These are phyloP conservation scores for Bettongia penicillata DNA, from an alignment of 2,113 vertebrate genomes.

Conservation along the genomic window DNA sequence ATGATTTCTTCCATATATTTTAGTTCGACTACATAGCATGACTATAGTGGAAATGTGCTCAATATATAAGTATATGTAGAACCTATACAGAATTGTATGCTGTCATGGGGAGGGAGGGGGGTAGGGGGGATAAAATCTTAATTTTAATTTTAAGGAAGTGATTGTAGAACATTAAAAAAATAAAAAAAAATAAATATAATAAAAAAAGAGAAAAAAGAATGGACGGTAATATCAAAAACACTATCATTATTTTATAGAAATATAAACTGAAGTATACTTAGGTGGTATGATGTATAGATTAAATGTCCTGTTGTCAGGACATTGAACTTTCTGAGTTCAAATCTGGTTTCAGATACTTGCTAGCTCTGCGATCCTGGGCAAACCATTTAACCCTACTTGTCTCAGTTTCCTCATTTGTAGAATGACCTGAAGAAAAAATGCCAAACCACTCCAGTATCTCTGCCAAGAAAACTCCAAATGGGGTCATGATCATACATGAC, in stretches of 20 bases:
- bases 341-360: neutral
- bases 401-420: neutral
- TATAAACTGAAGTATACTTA: neutral
- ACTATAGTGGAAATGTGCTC: too few relatives aligned
- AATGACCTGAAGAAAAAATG: neutral
- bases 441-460: neutral
- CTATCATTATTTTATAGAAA: neutral
- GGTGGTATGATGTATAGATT: neutral
- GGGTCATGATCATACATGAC: neutral
- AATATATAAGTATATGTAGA: too few relatives aligned
- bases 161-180: too few relatives aligned
- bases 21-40: too few relatives aligned
- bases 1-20: too few relatives aligned
- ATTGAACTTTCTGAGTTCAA: neutral
- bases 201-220: too few relatives aligned
- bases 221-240: too few relatives aligned
- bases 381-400: neutral
- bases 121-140: too few relatives aligned
- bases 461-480: neutral
- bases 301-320: rapidly evolving
- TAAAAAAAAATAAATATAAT: too few relatives aligned
- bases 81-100: too few relatives aligned
- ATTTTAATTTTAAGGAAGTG: too few relatives aligned
- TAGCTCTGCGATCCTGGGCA: neutral
- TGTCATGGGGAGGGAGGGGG: too few relatives aligned